Evolutionary conservation across 2,113 vertebrate genomes (phyloP).

Genomic region (Ammospiza caudacuta): DNA sequence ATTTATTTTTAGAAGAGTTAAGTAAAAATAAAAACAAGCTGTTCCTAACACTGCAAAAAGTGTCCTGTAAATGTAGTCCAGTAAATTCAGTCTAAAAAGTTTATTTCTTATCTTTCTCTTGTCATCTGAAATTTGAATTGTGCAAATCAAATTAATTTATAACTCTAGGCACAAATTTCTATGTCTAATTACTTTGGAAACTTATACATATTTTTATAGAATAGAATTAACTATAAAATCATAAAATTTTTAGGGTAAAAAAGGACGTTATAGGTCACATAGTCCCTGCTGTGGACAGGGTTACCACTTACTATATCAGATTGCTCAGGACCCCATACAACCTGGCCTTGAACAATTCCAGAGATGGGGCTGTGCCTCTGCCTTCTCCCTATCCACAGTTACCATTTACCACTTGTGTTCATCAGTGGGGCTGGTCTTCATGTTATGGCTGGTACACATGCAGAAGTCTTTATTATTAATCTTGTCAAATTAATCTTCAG

Average conservation of each 20-base stretch:
- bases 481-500: neutral
- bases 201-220: neutral
- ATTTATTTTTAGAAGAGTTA: neutral
- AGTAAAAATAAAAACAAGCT: neutral
- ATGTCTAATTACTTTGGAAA: slow-evolving; percentile 24
- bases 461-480: neutral
- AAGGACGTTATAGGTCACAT: neutral
- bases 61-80: neutral
- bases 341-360: neutral
- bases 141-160: neutral
- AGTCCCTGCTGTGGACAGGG: neutral
- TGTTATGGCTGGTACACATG: neutral
- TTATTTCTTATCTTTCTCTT: neutral
- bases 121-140: neutral
- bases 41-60: neutral
- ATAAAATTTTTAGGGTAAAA: neutral
- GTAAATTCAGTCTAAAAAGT: neutral
- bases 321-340: neutral
- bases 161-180: neutral
- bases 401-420: neutral
- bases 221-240: neutral
- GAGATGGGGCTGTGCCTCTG: neutral
- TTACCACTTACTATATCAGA: neutral
- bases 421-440: neutral
- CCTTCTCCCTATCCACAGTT: neutral